These are phyloP conservation scores for Tetraodon nigroviridis DNA, from an alignment of 2,113 vertebrate species.

Conservation along the genomic window DNA sequence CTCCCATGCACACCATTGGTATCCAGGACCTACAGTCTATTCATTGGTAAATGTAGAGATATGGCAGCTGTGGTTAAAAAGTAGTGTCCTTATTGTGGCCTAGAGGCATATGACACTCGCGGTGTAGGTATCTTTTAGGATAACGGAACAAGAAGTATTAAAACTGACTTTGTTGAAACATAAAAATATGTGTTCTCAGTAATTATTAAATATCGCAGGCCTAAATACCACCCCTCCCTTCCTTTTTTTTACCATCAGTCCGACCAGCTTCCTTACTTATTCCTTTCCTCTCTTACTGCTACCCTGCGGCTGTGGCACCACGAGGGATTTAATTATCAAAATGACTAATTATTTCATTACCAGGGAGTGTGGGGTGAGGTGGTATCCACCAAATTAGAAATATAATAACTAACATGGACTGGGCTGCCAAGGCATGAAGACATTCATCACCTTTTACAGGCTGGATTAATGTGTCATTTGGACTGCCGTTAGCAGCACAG, in stretches of 20 bases:
- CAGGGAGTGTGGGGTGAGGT: constrained; percentile 86
- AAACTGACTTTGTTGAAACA: neutral
- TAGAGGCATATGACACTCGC: no score
- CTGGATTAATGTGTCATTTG: constrained; percentile 96
- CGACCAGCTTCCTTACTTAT: constrained; percentile 7
- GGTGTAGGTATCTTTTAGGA: no score
- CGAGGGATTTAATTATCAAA: constrained; percentile 96
- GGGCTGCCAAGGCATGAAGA: constrained; percentile 93
- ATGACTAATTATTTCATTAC: constrained; percentile 99
- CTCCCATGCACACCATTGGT: neutral
- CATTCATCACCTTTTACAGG: constrained; percentile 95
- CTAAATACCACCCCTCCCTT: neutral
- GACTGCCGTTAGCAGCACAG: constrained; percentile 91
- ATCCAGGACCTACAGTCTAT: neutral
- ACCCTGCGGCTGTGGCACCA: constrained; percentile 74
- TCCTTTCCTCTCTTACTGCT: constrained; percentile 10
- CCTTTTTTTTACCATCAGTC: neutral
- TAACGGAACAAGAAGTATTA: neutral
- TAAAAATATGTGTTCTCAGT: neutral
- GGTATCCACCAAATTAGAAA: constrained; percentile 94
- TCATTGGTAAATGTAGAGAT: neutral
- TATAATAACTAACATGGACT: constrained; percentile 95
- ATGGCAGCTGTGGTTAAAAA: neutral
- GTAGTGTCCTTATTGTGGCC: no score
- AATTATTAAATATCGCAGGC: neutral